Evolutionary conservation across 2,113 vertebrate species (phyloP).

Genomic region (Phodopus roborovskii): DNA sequence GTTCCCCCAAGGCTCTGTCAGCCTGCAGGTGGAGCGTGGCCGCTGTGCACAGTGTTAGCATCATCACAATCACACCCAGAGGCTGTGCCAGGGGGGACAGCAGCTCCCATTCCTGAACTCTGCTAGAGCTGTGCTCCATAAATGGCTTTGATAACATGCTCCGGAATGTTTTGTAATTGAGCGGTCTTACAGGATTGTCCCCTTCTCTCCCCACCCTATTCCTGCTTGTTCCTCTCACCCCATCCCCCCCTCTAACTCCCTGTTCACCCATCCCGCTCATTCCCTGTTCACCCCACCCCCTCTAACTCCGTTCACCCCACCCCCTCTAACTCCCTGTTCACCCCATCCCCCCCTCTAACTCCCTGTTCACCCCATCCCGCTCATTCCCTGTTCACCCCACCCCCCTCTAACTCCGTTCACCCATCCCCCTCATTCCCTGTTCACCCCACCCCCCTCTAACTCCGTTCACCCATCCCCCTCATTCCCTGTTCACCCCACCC

Average conservation of each 20-base stretch:
- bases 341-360: too few relatives aligned
- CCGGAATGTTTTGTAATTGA: not conserved
- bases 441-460: too few relatives aligned
- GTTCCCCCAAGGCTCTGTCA: not conserved
- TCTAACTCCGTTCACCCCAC: not conserved
- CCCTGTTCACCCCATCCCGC: too few relatives aligned
- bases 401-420: too few relatives aligned
- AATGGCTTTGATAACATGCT: not conserved
- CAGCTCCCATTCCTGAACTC: not conserved
- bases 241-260: not conserved
- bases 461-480: too few relatives aligned
- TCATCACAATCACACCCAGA: not conserved
- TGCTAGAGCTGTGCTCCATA: rapidly evolving
- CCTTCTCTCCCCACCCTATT: too few relatives aligned
- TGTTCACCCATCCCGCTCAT: too few relatives aligned
- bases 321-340: not conserved
- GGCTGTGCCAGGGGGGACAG: rapidly evolving
- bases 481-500: too few relatives aligned
- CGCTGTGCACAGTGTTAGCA: rapidly evolving
- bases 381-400: too few relatives aligned
- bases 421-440: not conserved
- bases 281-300: not conserved
- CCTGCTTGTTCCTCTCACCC: not conserved
- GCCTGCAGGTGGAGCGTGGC: not conserved
- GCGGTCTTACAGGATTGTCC: not conserved